Evolutionary conservation across 2,888 invertebrate genomes (phyloP).

Genomic region (Cheilosia grossa): DNA sequence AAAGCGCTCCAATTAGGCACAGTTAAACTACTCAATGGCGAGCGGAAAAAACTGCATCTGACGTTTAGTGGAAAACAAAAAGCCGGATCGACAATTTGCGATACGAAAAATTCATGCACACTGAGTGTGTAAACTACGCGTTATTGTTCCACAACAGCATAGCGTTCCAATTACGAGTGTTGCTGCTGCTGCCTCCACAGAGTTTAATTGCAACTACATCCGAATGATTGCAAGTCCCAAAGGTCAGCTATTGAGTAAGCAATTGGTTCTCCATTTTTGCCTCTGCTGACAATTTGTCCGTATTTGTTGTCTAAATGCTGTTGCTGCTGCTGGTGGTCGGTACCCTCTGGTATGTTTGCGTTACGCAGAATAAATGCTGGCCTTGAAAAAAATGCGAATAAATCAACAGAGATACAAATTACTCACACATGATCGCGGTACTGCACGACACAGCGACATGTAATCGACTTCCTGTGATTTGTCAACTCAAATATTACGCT

Average conservation of each 20-base stretch:
- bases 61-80: conserved; percentile 36
- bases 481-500: conserved; percentile 23
- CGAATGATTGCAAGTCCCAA: conserved; percentile 54
- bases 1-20: conserved; percentile 19
- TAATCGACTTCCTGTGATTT: conserved; percentile 31
- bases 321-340: not conserved
- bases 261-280: not conserved
- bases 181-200: conserved; percentile 6
- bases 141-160: conserved; percentile 8
- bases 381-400: conserved; percentile 15
- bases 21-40: conserved; percentile 45
- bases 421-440: conserved; percentile 18
- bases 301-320: conserved; percentile 5
- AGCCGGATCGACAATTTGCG: conserved; percentile 31
- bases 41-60: conserved; percentile 27
- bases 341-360: not conserved
- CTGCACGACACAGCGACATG: conserved; percentile 15
- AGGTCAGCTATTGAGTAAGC: conserved; percentile 51
- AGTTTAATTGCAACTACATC: conserved; percentile 34
- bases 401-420: conserved; percentile 22
- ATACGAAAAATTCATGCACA: conserved; percentile 38
- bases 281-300: not conserved
- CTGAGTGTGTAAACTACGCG: conserved; percentile 16
- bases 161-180: conserved; percentile 9
- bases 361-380: conserved; percentile 8